Conservation (phyloP, 1,140 invertebrate species). For the Ceratina japonica region DNA sequence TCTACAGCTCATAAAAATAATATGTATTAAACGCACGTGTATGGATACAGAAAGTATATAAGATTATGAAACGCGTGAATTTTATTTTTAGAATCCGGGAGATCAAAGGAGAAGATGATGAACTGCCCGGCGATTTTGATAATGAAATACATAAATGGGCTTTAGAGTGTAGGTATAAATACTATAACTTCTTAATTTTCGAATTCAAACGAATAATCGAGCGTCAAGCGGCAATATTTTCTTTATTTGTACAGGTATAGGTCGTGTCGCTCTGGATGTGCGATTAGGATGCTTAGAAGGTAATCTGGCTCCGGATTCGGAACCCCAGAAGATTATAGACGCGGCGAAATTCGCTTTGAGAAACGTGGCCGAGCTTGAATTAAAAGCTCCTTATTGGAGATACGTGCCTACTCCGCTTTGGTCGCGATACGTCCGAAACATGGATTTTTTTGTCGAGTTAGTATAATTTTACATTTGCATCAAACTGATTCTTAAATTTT, state of each 20-base stretch:
- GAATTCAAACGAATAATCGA: neutral
- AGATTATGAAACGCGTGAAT: too few species aligned
- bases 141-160: constrained; percentile 94
- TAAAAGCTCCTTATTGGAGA: constrained; percentile 92
- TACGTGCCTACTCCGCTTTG: constrained; percentile 89
- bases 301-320: constrained; percentile 84
- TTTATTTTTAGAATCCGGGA: constrained; percentile 83
- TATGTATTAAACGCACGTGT: too few species aligned
- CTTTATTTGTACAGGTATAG: constrained; percentile 84
- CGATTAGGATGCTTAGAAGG: constrained; percentile 89
- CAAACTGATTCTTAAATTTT: too few species aligned
- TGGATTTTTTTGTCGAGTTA: constrained; percentile 94
- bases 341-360: constrained; percentile 91
- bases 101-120: constrained; percentile 83
- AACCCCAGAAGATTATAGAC: constrained; percentile 92
- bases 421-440: constrained; percentile 90
- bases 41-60: too few species aligned
- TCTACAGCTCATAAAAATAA: too few species aligned
- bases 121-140: constrained; percentile 88
- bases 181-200: neutral
- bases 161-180: constrained; percentile 88
- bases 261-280: constrained; percentile 90
- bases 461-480: constrained; percentile 61
- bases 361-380: constrained; percentile 89
- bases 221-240: neutral